Base-by-base conservation (phyloP, 2,797 vertebrate genomes). In the Catostomus latipinnis region DNA sequence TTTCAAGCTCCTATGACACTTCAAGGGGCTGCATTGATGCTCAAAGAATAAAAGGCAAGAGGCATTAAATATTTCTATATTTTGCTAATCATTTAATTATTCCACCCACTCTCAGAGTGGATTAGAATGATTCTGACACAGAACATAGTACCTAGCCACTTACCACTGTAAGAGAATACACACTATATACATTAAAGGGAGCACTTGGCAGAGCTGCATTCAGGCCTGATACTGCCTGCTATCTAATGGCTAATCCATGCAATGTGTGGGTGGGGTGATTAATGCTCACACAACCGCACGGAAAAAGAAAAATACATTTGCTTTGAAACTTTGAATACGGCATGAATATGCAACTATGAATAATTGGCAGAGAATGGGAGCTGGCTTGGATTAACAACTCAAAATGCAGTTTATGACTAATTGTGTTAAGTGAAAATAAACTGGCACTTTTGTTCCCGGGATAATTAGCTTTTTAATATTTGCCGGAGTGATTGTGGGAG, bases 381-480 rank as follows among this genome's bases (percentile, higher is more conserved):
- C 89, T 86, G 87, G 90, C 89, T 88, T 90, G 86, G 89, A 93
- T 93, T 90, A 87, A 90, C 87, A 93, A 94, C 87, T 93, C 88
- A 78, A 91, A 93, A 94, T 56, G 83, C 93, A 93, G 89, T 94
- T 94, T 93, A 92, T 93, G 93, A 92, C 92, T 93, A 94, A 95
- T 94, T 93, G 93, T 93, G 91, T 94, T 93, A 93, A 93, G 93
- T 94, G 93, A 93, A 94, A 94, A 94, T 93, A 93, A 93, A 94
- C 91, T 93, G 90, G 61, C 88, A 91, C 90, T 93, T 93, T 94
- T 95, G 93, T 94, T 93, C 85, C 87, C 80, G 89, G 89, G 92
- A 92, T 94, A 94, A 95, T 94, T 92, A 92, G 92, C 87, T 90
- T 92, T 93, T 91, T 88, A 93, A 91, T 92, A 91, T 92, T 83